Base-by-base conservation (phyloP, 2,113 vertebrate genomes). In the Motacilla alba region DNA sequence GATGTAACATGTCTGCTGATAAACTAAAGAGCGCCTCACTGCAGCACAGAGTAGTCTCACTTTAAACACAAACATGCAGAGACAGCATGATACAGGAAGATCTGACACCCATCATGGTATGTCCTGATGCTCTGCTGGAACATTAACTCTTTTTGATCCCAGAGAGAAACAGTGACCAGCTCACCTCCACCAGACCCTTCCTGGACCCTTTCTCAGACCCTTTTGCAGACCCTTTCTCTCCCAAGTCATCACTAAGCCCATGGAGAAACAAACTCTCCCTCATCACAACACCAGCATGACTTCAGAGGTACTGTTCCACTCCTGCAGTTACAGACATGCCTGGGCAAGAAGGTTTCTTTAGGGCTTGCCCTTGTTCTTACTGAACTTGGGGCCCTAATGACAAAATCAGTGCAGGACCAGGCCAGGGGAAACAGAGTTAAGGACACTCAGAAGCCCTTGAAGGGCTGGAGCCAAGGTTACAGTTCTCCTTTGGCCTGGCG, bases 221-320 rank as follows among this genome's bases (percentile, higher is more conserved):
- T 35, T 59, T 59, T 26, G 16, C 56, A 59, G 56, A 24, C 7
- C 10, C 23, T 26, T 68, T 11, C 49, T 17, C 3, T 4, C 31
- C 11, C 19, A 75, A 5, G 23, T 5, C 2, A 2, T 23, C 50
- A 47, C 44, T 31, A 58, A 60, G 11, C 13, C 23, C 31, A 15
- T 2, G 30, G 24, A 56, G 37, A 87, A 72, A 67, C 13, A 49
- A 83, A 50, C 70, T 77, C 63, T 63, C 33, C 55, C 31, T 70
- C 0, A 0, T 20, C 19, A 67, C 11, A n/a, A 44, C 67, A 63
- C n/a, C 44, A 66, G 41, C 13, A 16, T 55, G 47, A 59, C 33
- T 90, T 89, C 59, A 77, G 75, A 75, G n/a, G 37, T 20, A 26
- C 7, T 4, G 5, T 20, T 69, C 27, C 21, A 41, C 27, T 90